A percentile compares a stretch with the other conserved stretches of the same genome.
Conservation (phyloP, 2,888 invertebrate species). For the Alviniconcha strummeri region DNA sequence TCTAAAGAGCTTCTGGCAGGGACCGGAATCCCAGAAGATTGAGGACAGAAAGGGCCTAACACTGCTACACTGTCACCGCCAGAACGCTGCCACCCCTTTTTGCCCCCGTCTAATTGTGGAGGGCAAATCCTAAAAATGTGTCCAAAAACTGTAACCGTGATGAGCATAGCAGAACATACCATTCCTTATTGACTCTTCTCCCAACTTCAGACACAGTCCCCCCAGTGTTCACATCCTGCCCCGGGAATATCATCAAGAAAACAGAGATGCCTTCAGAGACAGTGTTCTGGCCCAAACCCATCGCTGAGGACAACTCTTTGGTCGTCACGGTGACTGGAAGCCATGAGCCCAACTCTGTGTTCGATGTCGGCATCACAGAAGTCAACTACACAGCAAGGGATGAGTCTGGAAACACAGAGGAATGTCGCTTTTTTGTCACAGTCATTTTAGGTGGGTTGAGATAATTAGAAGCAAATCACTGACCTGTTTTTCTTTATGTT, state of each 20-base stretch:
- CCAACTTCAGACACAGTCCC: conserved; percentile 53
- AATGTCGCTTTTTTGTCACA: conserved; percentile 59
- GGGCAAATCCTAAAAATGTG: too few relatives aligned
- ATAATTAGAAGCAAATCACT: too few relatives aligned
- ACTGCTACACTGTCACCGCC: too few relatives aligned
- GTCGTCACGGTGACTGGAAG: conserved; percentile 46
- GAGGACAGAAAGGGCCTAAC: too few relatives aligned
- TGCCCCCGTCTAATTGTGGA: too few relatives aligned
- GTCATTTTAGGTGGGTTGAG: conserved; percentile 53
- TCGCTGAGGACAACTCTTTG: conserved; percentile 61
- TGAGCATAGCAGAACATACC: too few relatives aligned
- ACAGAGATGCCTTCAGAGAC: conserved; percentile 47
- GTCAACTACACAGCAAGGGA: conserved; percentile 63
- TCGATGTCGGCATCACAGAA: conserved; percentile 50
- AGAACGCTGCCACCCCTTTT: too few relatives aligned
- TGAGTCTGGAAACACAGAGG: conserved; percentile 56
- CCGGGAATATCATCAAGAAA: conserved; percentile 50
- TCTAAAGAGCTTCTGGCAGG: too few relatives aligned
- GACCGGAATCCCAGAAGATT: too few relatives aligned
- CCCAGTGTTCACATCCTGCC: conserved; percentile 61
- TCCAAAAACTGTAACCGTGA: too few relatives aligned
- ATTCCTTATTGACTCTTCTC: neutral
- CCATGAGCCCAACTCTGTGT: conserved; percentile 51
- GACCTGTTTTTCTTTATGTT: too few relatives aligned
- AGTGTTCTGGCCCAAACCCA: conserved; percentile 57